phyloP scores from a whole-genome alignment of 2,113 vertebrate species.

The Serilophus lunatus region DNA sequence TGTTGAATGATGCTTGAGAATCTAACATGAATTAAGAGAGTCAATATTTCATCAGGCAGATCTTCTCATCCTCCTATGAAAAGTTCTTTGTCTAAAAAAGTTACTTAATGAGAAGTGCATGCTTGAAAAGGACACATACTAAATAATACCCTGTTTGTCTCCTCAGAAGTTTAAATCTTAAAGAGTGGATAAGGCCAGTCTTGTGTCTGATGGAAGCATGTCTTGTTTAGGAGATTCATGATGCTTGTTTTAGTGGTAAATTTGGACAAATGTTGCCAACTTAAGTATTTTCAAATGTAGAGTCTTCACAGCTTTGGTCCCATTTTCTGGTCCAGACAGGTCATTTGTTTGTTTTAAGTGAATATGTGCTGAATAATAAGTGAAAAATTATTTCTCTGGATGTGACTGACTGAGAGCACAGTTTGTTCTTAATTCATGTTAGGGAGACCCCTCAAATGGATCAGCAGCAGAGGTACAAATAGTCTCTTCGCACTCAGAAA shows the following conservation, averaged over 20 bases:
- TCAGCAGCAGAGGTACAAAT: not conserved
- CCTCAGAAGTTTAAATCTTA: not conserved
- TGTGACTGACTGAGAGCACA: not conserved
- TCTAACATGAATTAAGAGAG: conserved; percentile 14
- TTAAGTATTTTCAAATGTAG: not conserved
- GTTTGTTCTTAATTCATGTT: not conserved
- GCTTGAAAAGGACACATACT: not conserved
- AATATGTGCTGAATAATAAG: not conserved
- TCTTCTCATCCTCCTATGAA: not conserved
- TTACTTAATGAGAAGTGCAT: not conserved
- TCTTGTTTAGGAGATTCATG: not conserved
- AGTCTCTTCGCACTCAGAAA: not conserved
- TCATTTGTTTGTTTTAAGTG: not conserved
- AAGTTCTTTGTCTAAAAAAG: conserved; percentile 43
- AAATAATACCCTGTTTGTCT: not conserved
- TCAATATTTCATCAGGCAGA: conserved; percentile 44
- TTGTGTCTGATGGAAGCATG: not conserved
- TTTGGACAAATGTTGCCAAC: not conserved
- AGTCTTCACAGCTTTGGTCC: not conserved
- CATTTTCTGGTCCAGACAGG: not conserved
- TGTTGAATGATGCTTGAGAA: conserved; percentile 39
- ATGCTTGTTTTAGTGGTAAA: not conserved
- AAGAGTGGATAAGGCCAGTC: not conserved
- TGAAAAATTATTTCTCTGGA: not conserved
- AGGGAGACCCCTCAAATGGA: not conserved